Conservation (phyloP, 2,888 invertebrate species). For the Tipula confusa region DNA sequence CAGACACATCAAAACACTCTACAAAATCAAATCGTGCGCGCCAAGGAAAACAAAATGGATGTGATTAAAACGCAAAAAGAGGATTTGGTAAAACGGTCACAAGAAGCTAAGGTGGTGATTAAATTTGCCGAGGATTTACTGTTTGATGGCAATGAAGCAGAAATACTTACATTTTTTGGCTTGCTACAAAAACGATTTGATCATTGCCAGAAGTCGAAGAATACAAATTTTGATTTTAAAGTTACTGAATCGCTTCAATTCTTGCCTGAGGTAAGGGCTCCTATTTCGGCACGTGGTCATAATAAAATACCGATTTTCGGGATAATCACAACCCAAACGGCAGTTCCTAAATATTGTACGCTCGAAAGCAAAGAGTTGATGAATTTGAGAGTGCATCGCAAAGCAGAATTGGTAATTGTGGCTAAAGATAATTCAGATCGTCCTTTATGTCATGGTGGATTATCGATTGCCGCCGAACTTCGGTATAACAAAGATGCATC, state of each 20-base stretch:
- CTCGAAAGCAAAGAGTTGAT: constrained; percentile 55
- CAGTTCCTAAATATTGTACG: constrained; percentile 58
- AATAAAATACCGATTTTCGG: constrained; percentile 54
- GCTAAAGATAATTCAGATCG: constrained; percentile 60
- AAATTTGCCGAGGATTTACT: constrained; percentile 63
- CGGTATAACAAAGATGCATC: constrained; percentile 53
- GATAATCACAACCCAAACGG: constrained; percentile 60
- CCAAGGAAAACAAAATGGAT: constrained; percentile 50
- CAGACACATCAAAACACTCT: constrained; percentile 58
- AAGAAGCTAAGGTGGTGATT: constrained; percentile 58
- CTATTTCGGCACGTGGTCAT: constrained; percentile 43
- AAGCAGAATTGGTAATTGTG: constrained; percentile 57
- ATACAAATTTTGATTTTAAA: constrained; percentile 41
- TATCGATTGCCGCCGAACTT: constrained; percentile 56
- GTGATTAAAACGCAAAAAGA: constrained; percentile 53
- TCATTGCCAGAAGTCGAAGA: constrained; percentile 56
- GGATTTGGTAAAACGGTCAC: constrained; percentile 54
- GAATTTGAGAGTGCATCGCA: constrained; percentile 57
- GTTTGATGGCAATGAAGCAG: constrained; percentile 63
- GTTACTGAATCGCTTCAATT: constrained; percentile 54
- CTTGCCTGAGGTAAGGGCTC: constrained; percentile 54
- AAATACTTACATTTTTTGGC: constrained; percentile 63
- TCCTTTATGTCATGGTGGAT: constrained; percentile 64
- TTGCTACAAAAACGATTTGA: constrained; percentile 64
- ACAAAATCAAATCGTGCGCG: constrained; percentile 49